Evolutionary conservation across 1,140 invertebrate genomes (phyloP).

Genomic region (Rhagoletis zephyria): DNA sequence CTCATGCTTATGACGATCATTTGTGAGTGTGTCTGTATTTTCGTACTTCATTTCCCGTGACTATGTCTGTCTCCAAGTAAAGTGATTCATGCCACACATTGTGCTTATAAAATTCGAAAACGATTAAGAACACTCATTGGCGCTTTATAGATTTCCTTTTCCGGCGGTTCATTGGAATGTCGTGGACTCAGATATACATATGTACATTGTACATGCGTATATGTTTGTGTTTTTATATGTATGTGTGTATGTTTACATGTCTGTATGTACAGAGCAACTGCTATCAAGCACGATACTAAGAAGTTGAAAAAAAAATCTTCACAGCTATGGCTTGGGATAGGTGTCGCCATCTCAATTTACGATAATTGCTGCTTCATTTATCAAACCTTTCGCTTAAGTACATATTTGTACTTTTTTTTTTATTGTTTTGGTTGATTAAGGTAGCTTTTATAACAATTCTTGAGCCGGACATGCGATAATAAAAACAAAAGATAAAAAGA

Average conservation of each 20-base stretch:
- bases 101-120: not conserved
- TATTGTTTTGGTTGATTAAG: not conserved
- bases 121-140: constrained; percentile 33
- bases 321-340: not conserved
- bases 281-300: not conserved
- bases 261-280: no score
- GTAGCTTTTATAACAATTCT: not conserved
- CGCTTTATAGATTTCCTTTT: constrained; percentile 31
- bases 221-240: no score
- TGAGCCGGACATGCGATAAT: constrained; percentile 13
- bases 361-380: not conserved
- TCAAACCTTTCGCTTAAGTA: not conserved
- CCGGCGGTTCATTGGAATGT: constrained; percentile 8
- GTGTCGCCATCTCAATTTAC: constrained; percentile 10
- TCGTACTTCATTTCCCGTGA: not conserved
- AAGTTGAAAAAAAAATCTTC: not conserved
- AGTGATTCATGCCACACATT: constrained; percentile 38
- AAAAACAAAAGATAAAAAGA: no score
- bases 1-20: not conserved
- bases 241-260: no score
- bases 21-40: not conserved
- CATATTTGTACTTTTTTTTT: not conserved
- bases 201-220: not conserved
- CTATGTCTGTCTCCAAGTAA: not conserved
- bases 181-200: not conserved